These are phyloP conservation scores for Aphelenchoides fujianensis DNA, from an alignment of 1,140 invertebrate genomes.

Conservation along the genomic window DNA sequence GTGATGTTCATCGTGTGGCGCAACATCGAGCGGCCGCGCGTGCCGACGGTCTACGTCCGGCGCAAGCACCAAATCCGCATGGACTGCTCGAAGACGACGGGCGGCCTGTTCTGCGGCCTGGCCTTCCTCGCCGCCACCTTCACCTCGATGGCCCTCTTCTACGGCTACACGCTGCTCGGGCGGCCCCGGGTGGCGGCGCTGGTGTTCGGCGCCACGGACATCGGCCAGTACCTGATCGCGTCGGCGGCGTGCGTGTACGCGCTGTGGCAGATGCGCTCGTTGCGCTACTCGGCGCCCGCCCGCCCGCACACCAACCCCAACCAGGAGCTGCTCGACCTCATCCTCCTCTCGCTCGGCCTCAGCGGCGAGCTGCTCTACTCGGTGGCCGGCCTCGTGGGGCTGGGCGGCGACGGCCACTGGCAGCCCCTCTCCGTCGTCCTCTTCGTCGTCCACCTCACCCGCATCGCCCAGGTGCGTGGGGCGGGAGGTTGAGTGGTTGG, in stretches of 20 bases:
- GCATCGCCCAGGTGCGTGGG: conserved; percentile 55
- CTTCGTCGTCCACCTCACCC: conserved; percentile 54
- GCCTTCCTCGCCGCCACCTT: conserved; percentile 59
- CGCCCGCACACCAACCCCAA: neutral
- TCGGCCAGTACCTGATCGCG: conserved; percentile 41
- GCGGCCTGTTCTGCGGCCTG: conserved; percentile 53
- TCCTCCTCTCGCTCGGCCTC: conserved; percentile 53
- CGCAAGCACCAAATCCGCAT: conserved; percentile 58
- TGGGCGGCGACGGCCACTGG: conserved; percentile 54
- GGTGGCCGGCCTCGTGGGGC: conserved; percentile 55
- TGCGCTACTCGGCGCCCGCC: conserved; percentile 40
- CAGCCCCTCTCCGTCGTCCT: conserved; percentile 48
- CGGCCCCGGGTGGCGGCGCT: conserved; percentile 45
- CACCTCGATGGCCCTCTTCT: conserved; percentile 61
- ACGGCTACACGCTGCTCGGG: conserved; percentile 52
- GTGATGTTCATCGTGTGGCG: conserved; percentile 97
- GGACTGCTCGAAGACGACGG: conserved; percentile 59
- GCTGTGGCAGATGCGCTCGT: conserved; percentile 54
- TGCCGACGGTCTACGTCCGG: conserved; percentile 30
- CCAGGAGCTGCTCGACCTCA: conserved; percentile 56
- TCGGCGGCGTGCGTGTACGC: conserved; percentile 50
- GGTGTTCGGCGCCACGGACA: conserved; percentile 59
- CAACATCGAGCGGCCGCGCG: conserved; percentile 69
- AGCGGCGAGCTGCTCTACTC: conserved; percentile 60
- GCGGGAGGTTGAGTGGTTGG: no score